Base-by-base conservation (phyloP, 2,113 vertebrate species). In the Platysternon megacephalum region DNA sequence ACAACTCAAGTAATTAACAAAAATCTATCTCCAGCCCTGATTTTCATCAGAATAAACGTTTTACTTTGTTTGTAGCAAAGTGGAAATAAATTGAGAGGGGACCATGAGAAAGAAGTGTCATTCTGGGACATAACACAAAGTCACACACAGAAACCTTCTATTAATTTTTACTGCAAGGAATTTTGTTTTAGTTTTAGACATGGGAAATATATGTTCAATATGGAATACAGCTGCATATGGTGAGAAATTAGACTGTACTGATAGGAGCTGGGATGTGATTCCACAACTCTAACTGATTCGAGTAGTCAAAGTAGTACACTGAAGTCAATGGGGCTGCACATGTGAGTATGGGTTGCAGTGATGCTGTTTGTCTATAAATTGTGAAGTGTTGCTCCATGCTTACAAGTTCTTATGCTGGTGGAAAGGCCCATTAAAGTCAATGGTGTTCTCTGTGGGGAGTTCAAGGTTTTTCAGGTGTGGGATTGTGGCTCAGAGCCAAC, bases 151-250 rank as follows among this genome's bases (percentile, higher is more conserved):
- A 0, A 14, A 3, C 11, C 39, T 5, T 11, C 19, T 28, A 2
- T n/a, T 82, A 13, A 3, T 84, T 89, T 61, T 74, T 8, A n/a
- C 86, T 3, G 24, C 29, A 86, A 84, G 26, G 1, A 51, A 74
- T 42, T 80, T 55, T 55, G 4, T 6, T 39, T 90, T 90, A 89
- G 21, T 91, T 90, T 91, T 93, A 52, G 24, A 52, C 35, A 32
- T 90, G 48, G n/a, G 81, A 92, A 94, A 26, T 39, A 51, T 29
- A 16, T 2, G 39, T 39, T 84, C 86, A 68, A 83, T 82, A 35
- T 55, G 6, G 4, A 88, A 53, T 53, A 78, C 52, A 29, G 55
- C 21, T 91, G 58, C 42, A 28, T 79, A 82, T 58, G 26, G 74
- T 82, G 81, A 91, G 22, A 76, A 39, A 91, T 84, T 53, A n/a